Conservation (phyloP, 2,888 invertebrate species). For the Ferrisia virgata region DNA sequence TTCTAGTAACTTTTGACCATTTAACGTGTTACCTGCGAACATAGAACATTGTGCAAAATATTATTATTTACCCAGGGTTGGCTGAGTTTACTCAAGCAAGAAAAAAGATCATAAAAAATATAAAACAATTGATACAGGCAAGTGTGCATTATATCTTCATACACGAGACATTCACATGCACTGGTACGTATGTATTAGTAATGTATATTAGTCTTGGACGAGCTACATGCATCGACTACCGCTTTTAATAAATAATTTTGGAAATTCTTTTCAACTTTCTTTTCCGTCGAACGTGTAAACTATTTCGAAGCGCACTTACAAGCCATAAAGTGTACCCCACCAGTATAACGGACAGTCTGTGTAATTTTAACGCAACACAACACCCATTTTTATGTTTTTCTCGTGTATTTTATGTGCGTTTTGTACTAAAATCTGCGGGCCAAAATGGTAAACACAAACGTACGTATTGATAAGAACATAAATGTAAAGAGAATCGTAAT, state of each 20-base stretch:
- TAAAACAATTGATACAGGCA: not conserved
- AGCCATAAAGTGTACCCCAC: conserved; percentile 15
- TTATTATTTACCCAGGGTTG: no score
- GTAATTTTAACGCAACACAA: conserved; percentile 18
- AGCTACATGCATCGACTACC: not conserved
- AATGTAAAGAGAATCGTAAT: conserved; percentile 14
- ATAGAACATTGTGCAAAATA: not conserved
- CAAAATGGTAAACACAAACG: conserved; percentile 17
- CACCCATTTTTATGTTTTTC: conserved; percentile 29
- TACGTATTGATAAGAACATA: conserved; percentile 18
- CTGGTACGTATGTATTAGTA: no score
- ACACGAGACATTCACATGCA: no score
- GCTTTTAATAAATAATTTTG: conserved; percentile 6
- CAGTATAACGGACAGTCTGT: not conserved
- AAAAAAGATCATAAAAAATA: no score
- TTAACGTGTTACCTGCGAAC: conserved; percentile 70
- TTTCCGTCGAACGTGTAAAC: conserved; percentile 18
- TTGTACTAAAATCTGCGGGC: not conserved
- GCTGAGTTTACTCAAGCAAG: no score
- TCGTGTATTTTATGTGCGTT: conserved; percentile 23
- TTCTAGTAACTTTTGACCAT: conserved; percentile 80
- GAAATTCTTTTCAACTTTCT: conserved; percentile 1
- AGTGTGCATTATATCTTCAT: not conserved
- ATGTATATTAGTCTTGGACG: not conserved
- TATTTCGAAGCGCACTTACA: not conserved